Evolutionary conservation across 1,140 invertebrate genomes (phyloP).

Genomic region (Drosophila setifemur): DNA sequence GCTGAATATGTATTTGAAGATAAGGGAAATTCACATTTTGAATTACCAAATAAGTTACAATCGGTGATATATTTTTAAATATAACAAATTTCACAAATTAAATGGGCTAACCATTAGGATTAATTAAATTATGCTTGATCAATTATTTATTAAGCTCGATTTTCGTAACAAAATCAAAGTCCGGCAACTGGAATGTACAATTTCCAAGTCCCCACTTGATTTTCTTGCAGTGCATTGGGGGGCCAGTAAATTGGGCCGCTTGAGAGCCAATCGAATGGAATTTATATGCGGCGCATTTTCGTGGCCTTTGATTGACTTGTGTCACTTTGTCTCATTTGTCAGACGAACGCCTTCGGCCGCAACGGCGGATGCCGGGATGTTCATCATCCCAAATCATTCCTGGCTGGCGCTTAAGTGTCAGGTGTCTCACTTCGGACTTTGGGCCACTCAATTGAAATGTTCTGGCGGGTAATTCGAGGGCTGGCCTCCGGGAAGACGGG

Average conservation of each 20-base stretch:
- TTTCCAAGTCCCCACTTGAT: no score
- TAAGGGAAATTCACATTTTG: no score
- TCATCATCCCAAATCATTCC: constrained; percentile 4
- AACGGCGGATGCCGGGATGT: not conserved
- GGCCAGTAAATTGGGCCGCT: constrained; percentile 61
- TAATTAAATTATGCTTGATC: no score
- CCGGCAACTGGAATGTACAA: no score
- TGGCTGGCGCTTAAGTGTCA: constrained; percentile 70
- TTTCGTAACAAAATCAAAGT: no score
- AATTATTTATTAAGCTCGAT: no score
- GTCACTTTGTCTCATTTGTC: constrained; percentile 82
- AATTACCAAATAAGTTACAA: no score
- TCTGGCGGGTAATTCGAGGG: constrained; percentile 28
- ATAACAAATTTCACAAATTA: no score
- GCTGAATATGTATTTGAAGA: no score
- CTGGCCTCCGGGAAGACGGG: no score
- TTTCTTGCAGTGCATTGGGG: constrained; percentile 19
- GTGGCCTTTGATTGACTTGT: constrained; percentile 80
- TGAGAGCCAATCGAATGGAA: constrained; percentile 51
- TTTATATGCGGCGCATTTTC: constrained; percentile 70
- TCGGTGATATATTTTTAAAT: no score
- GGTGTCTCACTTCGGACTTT: constrained; percentile 70
- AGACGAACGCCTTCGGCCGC: constrained; percentile 62
- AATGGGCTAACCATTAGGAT: no score
- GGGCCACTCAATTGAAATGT: constrained; percentile 70